Conservation (phyloP, 2,113 vertebrate genomes). For the Myrmecophaga tridactyla region DNA sequence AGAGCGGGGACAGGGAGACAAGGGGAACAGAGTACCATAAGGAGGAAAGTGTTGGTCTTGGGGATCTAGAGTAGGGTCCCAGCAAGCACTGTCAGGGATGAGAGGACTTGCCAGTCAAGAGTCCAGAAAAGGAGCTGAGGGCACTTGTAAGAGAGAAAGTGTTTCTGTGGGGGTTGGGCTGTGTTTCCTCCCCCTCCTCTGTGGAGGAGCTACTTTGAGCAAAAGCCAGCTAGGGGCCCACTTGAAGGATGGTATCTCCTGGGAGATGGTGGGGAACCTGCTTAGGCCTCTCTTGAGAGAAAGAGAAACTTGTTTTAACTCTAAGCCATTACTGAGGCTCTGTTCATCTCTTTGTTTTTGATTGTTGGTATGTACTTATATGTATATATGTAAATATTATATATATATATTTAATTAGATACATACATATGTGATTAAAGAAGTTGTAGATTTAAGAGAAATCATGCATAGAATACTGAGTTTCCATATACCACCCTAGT, state of each 20-base stretch:
- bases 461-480: too few species aligned
- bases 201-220: background rate
- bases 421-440: too few species aligned
- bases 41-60: accelerated
- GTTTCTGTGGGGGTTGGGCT: background rate
- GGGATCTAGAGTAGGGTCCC: background rate
- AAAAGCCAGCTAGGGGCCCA: background rate
- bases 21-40: background rate
- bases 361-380: too few species aligned
- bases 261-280: background rate
- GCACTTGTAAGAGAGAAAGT: background rate
- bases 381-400: too few species aligned
- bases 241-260: background rate
- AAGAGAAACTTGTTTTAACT: background rate
- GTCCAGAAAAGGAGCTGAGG: background rate
- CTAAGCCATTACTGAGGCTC: background rate
- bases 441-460: too few species aligned
- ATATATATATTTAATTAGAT: too few species aligned
- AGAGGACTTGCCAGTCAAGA: background rate
- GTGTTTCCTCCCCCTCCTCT: background rate
- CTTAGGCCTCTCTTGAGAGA: background rate
- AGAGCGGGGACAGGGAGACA: accelerated
- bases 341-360: background rate
- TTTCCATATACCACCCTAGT: too few species aligned
- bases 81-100: background rate